phyloP scores from a whole-genome alignment of 2,797 vertebrate genomes.

The Xiphorhynchus erythropygius region DNA sequence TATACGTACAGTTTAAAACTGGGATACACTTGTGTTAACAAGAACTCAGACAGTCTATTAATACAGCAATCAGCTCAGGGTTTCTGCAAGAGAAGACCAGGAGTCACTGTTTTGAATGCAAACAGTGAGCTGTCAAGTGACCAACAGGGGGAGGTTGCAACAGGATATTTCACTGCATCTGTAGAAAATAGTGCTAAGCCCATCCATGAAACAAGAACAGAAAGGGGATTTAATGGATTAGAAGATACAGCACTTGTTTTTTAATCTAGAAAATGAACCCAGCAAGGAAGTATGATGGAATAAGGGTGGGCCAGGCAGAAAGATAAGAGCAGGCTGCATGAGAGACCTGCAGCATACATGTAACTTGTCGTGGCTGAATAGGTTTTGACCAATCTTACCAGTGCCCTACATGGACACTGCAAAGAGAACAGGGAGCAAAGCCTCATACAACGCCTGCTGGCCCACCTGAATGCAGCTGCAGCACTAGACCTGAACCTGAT shows the following conservation, averaged over 20 bases:
- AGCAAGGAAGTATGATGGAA: neutral
- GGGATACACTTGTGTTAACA: neutral
- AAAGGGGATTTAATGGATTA: neutral
- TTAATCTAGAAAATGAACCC: neutral
- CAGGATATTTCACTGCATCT: neutral
- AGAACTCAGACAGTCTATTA: neutral
- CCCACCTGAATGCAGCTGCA: neutral
- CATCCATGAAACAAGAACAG: neutral
- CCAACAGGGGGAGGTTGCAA: neutral
- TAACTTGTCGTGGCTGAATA: neutral
- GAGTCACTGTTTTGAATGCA: neutral
- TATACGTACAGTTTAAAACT: neutral
- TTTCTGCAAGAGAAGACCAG: neutral
- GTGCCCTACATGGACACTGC: too few species aligned
- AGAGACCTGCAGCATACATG: neutral
- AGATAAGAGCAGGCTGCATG: neutral
- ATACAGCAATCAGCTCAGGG: neutral
- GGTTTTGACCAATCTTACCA: neutral
- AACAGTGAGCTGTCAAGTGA: neutral
- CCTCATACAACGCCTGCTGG: accelerated
- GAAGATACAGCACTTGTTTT: neutral
- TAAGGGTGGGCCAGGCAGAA: neutral
- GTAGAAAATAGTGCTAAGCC: neutral
- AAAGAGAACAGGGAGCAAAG: neutral
- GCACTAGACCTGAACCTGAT: neutral